These are phyloP conservation scores for Lepidochitona cinerea DNA, from an alignment of 2,888 invertebrate species.

Conservation along the genomic window DNA sequence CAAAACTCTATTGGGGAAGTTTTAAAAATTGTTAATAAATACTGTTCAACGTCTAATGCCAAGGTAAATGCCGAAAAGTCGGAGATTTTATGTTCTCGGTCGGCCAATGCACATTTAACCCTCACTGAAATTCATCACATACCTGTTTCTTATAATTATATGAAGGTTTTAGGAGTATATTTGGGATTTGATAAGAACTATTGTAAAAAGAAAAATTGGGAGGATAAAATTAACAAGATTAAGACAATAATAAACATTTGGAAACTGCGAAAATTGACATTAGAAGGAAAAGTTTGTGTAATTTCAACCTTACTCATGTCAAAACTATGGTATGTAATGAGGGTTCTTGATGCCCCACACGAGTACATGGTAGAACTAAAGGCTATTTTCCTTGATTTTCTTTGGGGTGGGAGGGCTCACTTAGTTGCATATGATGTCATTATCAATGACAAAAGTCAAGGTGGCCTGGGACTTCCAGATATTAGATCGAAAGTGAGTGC, in stretches of 20 bases:
- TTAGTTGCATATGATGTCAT: not conserved
- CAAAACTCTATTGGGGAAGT: not conserved
- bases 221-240: not conserved
- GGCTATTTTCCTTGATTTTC: not conserved
- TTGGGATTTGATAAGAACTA: not conserved
- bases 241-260: not conserved
- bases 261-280: not conserved
- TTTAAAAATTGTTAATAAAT: conserved; percentile 3
- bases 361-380: not conserved
- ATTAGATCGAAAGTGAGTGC: not conserved
- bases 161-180: not conserved
- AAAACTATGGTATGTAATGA: not conserved
- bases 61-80: conserved; percentile 22
- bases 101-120: not conserved
- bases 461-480: not conserved
- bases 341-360: not conserved
- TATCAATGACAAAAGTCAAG: not conserved
- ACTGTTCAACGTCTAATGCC: conserved; percentile 20
- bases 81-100: not conserved
- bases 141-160: not conserved
- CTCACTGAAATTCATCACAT: not conserved
- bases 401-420: not conserved
- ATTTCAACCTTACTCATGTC: not conserved
- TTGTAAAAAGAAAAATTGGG: conserved; percentile 1
- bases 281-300: not conserved